phyloP scores from a whole-genome alignment of 1,140 invertebrate species.

The Megalopta genalis region DNA sequence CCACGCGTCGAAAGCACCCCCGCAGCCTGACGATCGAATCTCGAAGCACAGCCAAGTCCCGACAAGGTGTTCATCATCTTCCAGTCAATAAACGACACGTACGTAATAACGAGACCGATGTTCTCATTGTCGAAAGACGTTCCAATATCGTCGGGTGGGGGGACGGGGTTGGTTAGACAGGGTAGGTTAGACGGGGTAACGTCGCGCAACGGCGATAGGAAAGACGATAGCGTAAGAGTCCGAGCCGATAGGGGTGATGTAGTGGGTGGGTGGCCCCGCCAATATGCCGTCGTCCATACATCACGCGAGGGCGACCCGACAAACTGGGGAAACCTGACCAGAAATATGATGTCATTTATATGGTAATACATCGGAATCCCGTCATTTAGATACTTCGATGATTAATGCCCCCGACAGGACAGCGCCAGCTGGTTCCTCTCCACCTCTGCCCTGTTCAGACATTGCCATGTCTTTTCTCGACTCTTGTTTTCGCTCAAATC shows the following conservation, averaged over 20 bases:
- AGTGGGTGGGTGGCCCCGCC: conserved; percentile 72
- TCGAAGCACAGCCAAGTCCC: neutral
- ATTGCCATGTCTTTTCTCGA: conserved; percentile 35
- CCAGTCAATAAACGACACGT: conserved; percentile 20
- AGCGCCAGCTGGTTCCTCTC: conserved; percentile 73
- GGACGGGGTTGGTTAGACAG: too few species aligned
- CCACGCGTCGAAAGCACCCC: neutral
- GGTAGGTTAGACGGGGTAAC: conserved; percentile 13
- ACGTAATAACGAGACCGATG: conserved; percentile 27
- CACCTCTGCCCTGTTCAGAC: conserved; percentile 9
- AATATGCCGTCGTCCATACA: conserved; percentile 80
- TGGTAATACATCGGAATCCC: conserved; percentile 85
- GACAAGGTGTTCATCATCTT: neutral
- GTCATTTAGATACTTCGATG: conserved; percentile 84
- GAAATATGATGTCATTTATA: conserved; percentile 86
- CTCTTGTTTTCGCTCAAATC: conserved; percentile 45
- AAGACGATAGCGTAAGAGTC: conserved; percentile 61
- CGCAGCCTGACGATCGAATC: neutral
- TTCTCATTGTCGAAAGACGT: neutral
- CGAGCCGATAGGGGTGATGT: conserved; percentile 76
- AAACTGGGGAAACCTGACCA: conserved; percentile 82
- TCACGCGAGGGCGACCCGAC: conserved; percentile 78
- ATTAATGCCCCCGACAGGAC: conserved; percentile 82
- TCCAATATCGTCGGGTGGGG: neutral
- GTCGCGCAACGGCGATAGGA: conserved; percentile 54